Conservation (phyloP, 1,140 invertebrate genomes). For the Teleopsis dalmanni region DNA sequence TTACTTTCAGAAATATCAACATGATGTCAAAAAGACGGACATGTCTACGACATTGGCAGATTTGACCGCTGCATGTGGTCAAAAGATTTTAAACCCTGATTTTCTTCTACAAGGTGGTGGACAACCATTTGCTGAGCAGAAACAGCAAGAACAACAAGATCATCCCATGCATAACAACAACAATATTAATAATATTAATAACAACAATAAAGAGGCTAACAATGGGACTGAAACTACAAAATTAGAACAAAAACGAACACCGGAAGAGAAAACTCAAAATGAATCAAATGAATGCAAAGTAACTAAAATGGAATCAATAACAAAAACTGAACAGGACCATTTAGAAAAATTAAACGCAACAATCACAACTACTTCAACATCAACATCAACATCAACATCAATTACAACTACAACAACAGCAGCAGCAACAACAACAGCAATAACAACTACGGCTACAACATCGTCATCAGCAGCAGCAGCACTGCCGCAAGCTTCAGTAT, state of each 20-base stretch:
- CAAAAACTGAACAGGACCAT: slow-evolving; percentile 1
- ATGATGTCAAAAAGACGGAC: slow-evolving; percentile 18
- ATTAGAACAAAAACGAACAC: too few species aligned
- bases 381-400: background rate
- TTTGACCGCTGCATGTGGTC: slow-evolving; percentile 71
- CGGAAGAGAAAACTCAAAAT: too few species aligned
- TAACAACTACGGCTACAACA: too few species aligned
- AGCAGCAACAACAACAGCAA: slow-evolving; percentile 2
- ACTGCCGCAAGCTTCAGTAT: background rate
- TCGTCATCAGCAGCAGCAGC: slow-evolving; percentile 9
- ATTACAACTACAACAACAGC: slow-evolving; percentile 4
- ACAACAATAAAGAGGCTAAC: slow-evolving; percentile 12
- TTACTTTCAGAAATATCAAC: slow-evolving; percentile 12
- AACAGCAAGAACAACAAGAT: slow-evolving; percentile 21
- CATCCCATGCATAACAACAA: slow-evolving; percentile 16
- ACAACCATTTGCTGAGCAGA: slow-evolving; percentile 58
- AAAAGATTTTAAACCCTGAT: slow-evolving; percentile 74
- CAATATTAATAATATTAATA: slow-evolving; percentile 8
- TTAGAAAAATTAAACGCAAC: background rate
- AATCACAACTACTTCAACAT: slow-evolving; percentile 16
- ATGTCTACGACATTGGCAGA: slow-evolving; percentile 60
- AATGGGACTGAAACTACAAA: background rate
- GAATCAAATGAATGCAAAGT: background rate
- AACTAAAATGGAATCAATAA: background rate
- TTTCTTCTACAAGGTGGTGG: slow-evolving; percentile 67